Percentiles rank a stretch among this genome's conserved stretches.
Conservation (phyloP, 1,140 invertebrate species). For the Penaeus japonicus region DNA sequence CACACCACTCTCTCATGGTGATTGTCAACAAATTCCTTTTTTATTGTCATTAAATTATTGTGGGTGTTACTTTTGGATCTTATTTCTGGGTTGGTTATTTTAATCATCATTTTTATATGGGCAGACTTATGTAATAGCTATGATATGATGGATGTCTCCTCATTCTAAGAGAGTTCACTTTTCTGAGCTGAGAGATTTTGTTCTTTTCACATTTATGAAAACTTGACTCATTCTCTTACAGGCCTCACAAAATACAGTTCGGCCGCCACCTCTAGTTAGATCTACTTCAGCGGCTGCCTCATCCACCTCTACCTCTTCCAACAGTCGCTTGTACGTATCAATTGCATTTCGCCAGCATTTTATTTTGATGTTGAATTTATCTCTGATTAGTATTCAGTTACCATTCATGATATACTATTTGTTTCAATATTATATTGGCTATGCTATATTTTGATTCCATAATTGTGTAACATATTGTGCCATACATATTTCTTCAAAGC, state of each 20-base stretch:
- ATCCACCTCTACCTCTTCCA: constrained; percentile 46
- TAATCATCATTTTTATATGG: too few species aligned
- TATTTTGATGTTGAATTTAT: background rate
- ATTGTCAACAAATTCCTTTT: background rate
- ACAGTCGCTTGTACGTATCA: constrained; percentile 33
- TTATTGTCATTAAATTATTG: background rate
- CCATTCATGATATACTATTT: too few species aligned
- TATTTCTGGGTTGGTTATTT: too few species aligned
- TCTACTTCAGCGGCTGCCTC: constrained; percentile 40
- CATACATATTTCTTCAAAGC: too few species aligned
- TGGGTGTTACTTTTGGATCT: too few species aligned
- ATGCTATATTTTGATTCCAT: too few species aligned
- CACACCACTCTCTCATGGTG: too few species aligned
- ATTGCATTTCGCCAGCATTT: background rate
- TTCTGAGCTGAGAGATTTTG: background rate
- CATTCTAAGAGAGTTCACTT: too few species aligned
- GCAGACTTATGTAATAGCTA: too few species aligned
- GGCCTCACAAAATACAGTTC: constrained; percentile 33
- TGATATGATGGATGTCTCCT: too few species aligned
- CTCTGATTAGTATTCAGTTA: background rate
- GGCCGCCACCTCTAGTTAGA: constrained; percentile 49
- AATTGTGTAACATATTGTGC: too few species aligned
- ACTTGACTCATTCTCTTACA: background rate
- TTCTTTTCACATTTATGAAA: background rate
- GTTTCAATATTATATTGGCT: too few species aligned